These are phyloP conservation scores for Gari tellinella DNA, from an alignment of 2,888 invertebrate genomes.

Conservation along the genomic window DNA sequence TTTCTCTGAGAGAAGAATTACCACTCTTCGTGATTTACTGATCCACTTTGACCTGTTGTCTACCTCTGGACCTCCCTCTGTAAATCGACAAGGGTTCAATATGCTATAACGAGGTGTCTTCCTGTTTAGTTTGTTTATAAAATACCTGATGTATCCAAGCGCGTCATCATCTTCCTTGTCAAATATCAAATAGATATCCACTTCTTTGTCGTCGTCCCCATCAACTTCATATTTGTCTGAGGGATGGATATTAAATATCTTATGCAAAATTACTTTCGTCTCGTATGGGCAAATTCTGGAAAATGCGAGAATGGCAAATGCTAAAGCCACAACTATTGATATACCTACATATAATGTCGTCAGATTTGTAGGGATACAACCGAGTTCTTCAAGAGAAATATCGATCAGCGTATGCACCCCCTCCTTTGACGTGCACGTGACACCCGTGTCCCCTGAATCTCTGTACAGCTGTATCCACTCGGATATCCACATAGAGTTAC, in stretches of 20 bases:
- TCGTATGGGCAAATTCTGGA: constrained; percentile 64
- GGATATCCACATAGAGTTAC: constrained; percentile 60
- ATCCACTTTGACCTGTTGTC: constrained; percentile 44
- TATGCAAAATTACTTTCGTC: constrained; percentile 61
- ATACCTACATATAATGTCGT: constrained; percentile 20
- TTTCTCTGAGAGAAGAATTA: constrained; percentile 55
- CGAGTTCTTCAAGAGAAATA: constrained; percentile 14
- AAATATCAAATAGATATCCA: constrained; percentile 57
- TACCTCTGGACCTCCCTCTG: constrained; percentile 25
- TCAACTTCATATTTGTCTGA: constrained; percentile 52
- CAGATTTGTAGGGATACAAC: constrained; percentile 15
- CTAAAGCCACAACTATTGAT: background rate
- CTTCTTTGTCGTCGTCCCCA: constrained; percentile 26
- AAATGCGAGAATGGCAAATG: constrained; percentile 30
- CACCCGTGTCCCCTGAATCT: constrained; percentile 14
- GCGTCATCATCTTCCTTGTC: constrained; percentile 53
- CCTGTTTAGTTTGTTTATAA: constrained; percentile 51
- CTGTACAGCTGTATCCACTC: constrained; percentile 53
- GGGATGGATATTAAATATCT: constrained; percentile 48
- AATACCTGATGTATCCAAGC: constrained; percentile 48
- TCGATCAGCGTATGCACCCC: constrained; percentile 11
- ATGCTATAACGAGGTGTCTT: constrained; percentile 53
- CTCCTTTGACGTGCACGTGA: constrained; percentile 31
- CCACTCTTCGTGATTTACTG: constrained; percentile 43
- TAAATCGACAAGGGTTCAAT: constrained; percentile 46